Percentiles rank a stretch among this genome's conserved stretches.
Evolutionary conservation across 2,113 vertebrate species (phyloP).

Genomic region (Dicentrarchus labrax): DNA sequence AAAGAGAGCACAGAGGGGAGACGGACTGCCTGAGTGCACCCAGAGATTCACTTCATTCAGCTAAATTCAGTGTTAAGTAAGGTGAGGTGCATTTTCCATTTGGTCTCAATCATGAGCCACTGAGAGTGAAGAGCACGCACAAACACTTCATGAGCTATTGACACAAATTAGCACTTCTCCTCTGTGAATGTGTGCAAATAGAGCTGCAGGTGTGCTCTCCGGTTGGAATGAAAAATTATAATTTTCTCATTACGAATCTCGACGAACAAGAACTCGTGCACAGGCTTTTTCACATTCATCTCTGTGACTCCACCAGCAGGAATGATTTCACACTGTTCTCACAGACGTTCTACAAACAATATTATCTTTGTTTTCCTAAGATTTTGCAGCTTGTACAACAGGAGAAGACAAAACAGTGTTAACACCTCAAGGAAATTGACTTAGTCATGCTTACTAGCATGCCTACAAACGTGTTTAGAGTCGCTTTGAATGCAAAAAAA

Average conservation of each 20-base stretch:
- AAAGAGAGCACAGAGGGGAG: not conserved
- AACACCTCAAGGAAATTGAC: not conserved
- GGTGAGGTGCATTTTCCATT: not conserved
- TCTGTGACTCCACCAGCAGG: not conserved
- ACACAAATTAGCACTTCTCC: not conserved
- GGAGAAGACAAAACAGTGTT: not conserved
- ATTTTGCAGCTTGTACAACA: not conserved
- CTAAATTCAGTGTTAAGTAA: not conserved
- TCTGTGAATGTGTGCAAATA: constrained; percentile 14
- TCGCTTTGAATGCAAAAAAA: not conserved
- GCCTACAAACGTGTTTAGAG: not conserved
- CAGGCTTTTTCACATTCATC: not conserved
- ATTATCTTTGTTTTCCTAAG: not conserved
- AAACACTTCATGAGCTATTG: not conserved
- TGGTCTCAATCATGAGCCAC: not conserved
- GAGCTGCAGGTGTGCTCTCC: constrained; percentile 8
- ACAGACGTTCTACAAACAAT: not conserved
- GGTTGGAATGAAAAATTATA: not conserved
- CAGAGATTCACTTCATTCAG: not conserved
- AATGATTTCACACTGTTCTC: constrained; percentile 3
- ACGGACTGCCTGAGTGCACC: not conserved
- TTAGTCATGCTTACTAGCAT: not conserved
- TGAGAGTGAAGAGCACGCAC: not conserved
- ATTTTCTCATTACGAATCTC: constrained; percentile 13
- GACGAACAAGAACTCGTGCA: not conserved